Conservation (phyloP, 2,888 invertebrate genomes). For the Isoperla grammatica region DNA sequence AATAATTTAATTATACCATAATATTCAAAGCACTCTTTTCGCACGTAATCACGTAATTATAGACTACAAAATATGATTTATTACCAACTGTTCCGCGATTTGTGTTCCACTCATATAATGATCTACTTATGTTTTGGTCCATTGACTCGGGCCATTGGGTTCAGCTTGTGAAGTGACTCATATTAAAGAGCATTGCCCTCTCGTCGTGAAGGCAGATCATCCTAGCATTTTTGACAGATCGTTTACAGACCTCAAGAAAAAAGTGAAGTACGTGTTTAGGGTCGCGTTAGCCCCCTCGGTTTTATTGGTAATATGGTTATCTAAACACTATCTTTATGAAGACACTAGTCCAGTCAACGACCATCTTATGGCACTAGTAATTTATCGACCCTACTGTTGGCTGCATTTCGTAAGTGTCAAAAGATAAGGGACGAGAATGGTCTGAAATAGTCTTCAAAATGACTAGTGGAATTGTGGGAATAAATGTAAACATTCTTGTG, state of each 20-base stretch:
- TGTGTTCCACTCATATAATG: too few species aligned
- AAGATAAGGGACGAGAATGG: constrained; percentile 17
- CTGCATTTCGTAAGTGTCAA: constrained; percentile 14
- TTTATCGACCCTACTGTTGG: not conserved
- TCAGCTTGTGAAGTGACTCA: too few species aligned
- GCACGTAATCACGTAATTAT: too few species aligned
- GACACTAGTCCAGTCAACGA: constrained; percentile 13
- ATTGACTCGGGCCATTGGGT: too few species aligned
- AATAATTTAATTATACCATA: too few species aligned
- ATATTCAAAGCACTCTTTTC: too few species aligned
- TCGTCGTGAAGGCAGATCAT: too few species aligned
- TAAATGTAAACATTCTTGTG: constrained; percentile 17
- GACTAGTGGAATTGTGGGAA: constrained; percentile 12
- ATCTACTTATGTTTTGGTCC: too few species aligned
- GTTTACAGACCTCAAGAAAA: not conserved
- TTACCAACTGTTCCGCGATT: too few species aligned
- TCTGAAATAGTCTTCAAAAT: constrained; percentile 3
- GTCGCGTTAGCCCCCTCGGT: constrained; percentile 16
- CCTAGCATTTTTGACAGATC: too few species aligned
- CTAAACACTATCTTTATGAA: constrained; percentile 19
- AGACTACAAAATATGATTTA: too few species aligned
- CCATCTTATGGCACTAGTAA: constrained; percentile 14
- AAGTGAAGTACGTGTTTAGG: constrained; percentile 1
- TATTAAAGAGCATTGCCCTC: too few species aligned
- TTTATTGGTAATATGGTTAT: constrained; percentile 11